A percentile compares a stretch with the other conserved stretches of the same genome.
Conservation (phyloP, 2,113 vertebrate genomes). For the Caranx melampygus region DNA sequence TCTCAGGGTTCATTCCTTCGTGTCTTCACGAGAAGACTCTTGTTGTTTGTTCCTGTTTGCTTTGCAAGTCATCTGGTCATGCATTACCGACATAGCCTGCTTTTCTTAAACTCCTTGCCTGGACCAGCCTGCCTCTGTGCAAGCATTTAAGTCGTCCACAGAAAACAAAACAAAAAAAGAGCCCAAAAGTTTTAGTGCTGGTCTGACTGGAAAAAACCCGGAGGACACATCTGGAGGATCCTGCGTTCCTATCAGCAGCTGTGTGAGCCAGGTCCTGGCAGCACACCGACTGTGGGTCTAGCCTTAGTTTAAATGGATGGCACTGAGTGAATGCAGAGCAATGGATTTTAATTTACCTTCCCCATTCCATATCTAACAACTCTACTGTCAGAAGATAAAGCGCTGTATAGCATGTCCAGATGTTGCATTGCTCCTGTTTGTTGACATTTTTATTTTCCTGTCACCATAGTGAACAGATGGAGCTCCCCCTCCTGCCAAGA, state of each 20-base stretch:
- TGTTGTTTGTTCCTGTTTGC: too few species aligned
- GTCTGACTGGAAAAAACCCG: background rate
- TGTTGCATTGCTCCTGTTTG: slow-evolving; percentile 40
- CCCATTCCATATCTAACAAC: background rate
- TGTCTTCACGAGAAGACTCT: too few species aligned
- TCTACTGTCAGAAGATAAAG: slow-evolving; percentile 8
- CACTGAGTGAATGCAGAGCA: background rate
- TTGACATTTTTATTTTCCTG: slow-evolving; percentile 52
- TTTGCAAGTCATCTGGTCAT: too few species aligned
- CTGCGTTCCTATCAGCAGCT: background rate
- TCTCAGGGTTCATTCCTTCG: too few species aligned
- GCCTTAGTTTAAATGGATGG: slow-evolving; percentile 1
- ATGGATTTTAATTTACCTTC: background rate
- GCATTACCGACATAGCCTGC: too few species aligned
- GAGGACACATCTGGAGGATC: slow-evolving; percentile 1
- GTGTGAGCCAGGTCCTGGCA: background rate
- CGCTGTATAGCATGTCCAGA: background rate
- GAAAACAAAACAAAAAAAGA: background rate
- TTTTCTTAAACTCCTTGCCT: too few species aligned
- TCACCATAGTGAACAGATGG: slow-evolving; percentile 54
- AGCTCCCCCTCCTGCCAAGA: slow-evolving; percentile 26
- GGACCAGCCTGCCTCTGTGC: too few species aligned
- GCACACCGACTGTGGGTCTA: background rate
- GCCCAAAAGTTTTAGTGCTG: background rate
- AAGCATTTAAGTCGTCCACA: too few species aligned